phyloP scores from a whole-genome alignment of 2,888 invertebrate genomes.

The Drosophila picticornis region DNA sequence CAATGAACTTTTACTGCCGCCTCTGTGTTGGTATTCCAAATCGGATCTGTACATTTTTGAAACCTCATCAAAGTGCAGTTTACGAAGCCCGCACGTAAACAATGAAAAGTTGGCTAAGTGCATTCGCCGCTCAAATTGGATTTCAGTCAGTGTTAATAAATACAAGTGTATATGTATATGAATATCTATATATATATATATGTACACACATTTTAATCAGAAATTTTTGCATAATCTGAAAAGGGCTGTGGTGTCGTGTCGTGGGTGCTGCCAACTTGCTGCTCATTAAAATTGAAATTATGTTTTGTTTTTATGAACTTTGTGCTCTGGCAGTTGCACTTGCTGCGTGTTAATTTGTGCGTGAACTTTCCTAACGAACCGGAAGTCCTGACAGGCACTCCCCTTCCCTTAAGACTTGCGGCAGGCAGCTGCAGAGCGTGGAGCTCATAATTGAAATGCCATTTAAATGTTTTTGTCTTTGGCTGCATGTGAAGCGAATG shows the following conservation, averaged over 20 bases:
- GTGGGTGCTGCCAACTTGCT: conserved; percentile 13
- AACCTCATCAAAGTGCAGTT: conserved; percentile 16
- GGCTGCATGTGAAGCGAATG: conserved; percentile 46
- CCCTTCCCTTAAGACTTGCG: not conserved
- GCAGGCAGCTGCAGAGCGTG: conserved; percentile 29
- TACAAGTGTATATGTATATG: not conserved
- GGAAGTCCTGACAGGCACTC: conserved; percentile 45
- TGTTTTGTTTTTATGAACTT: conserved; percentile 63
- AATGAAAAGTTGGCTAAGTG: conserved; percentile 21
- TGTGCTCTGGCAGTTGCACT: conserved; percentile 54
- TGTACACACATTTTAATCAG: conserved; percentile 13
- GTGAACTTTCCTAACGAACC: conserved; percentile 75
- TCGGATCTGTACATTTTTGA: conserved; percentile 1
- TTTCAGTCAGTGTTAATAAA: conserved; percentile 28
- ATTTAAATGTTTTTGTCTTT: conserved; percentile 63
- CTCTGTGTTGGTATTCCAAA: conserved; percentile 2
- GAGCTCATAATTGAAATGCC: conserved; percentile 69
- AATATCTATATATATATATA: not conserved
- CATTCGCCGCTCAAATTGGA: conserved; percentile 22
- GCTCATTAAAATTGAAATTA: conserved; percentile 75
- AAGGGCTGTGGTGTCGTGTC: conserved; percentile 5
- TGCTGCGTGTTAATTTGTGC: conserved; percentile 75
- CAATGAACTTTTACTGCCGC: conserved; percentile 47
- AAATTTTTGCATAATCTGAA: conserved; percentile 22
- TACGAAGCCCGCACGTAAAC: conserved; percentile 7